These are phyloP conservation scores for Gouania willdenowi DNA, from an alignment of 2,797 vertebrate species.

Conservation along the genomic window DNA sequence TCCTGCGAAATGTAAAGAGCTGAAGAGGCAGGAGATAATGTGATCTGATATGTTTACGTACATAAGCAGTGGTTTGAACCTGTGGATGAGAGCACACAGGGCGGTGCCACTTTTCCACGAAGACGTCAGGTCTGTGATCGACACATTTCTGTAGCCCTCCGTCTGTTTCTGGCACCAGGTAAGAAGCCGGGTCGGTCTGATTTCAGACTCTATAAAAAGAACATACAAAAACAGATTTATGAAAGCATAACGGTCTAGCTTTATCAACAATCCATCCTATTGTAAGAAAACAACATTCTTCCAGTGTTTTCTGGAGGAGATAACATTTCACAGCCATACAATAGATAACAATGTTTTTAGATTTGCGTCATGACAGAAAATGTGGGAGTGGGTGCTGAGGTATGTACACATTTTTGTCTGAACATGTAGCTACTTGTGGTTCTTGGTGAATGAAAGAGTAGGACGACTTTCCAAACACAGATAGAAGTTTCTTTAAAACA, in stretches of 20 bases:
- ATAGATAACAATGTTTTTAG: not conserved
- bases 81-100: conserved; percentile 92
- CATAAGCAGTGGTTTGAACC: conserved; percentile 91
- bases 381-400: conserved; percentile 4
- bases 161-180: conserved; percentile 97
- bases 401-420: conserved; percentile 19
- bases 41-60: conserved; percentile 60
- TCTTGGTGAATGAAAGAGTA: not conserved
- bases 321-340: conserved; percentile 2
- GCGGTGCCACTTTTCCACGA: conserved; percentile 90
- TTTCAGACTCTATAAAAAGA: conserved; percentile 83
- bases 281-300: not conserved
- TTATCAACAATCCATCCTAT: not conserved
- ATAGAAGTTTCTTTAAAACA: too few relatives aligned
- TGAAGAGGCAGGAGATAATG: not conserved
- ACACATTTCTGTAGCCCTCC: conserved; percentile 85
- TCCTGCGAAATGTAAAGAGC: not conserved
- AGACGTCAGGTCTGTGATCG: conserved; percentile 81
- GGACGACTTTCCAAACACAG: too few relatives aligned
- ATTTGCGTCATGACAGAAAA: conserved; percentile 8
- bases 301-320: not conserved
- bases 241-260: too few relatives aligned
- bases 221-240: not conserved
- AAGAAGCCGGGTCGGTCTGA: conserved; percentile 86
- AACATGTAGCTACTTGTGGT: conserved; percentile 5